phyloP scores from a whole-genome alignment of 2,113 vertebrate genomes.

The Colistium nudipinnis region DNA sequence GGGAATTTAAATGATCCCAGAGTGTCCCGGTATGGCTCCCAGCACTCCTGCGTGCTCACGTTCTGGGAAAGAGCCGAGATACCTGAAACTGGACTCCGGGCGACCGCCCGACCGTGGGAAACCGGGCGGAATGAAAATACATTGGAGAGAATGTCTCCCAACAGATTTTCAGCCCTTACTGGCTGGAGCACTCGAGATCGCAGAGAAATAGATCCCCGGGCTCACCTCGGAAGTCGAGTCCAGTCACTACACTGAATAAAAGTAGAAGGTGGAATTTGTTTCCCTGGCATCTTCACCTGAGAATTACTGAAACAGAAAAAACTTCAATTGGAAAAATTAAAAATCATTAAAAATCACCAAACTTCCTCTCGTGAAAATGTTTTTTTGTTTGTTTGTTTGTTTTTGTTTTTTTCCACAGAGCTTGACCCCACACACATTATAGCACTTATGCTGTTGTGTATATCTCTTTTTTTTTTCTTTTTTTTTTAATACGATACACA shows the following conservation, averaged over 20 bases:
- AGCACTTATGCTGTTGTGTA: not conserved
- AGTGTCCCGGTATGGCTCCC: constrained; percentile 70
- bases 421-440: too few relatives aligned
- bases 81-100: constrained; percentile 73
- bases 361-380: too few relatives aligned
- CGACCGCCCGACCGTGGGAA: constrained; percentile 69
- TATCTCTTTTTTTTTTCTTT: too few relatives aligned
- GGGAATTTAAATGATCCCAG: constrained; percentile 74
- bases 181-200: constrained; percentile 22
- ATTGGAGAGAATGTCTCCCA: constrained; percentile 40
- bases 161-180: constrained; percentile 30
- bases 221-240: constrained; percentile 43
- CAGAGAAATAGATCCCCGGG: constrained; percentile 31
- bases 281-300: constrained; percentile 44
- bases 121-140: constrained; percentile 52
- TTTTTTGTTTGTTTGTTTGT: too few relatives aligned
- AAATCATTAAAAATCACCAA: too few relatives aligned
- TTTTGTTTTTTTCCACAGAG: too few relatives aligned
- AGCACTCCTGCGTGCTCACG: constrained; percentile 62
- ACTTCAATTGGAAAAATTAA: constrained; percentile 48
- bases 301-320: constrained; percentile 40
- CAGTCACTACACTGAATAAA: constrained; percentile 37
- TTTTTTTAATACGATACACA: not conserved
- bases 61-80: constrained; percentile 63
- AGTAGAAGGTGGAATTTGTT: constrained; percentile 44